Conservation (phyloP, 2,797 vertebrate genomes). For the Microctenopoma steveboyesi region DNA sequence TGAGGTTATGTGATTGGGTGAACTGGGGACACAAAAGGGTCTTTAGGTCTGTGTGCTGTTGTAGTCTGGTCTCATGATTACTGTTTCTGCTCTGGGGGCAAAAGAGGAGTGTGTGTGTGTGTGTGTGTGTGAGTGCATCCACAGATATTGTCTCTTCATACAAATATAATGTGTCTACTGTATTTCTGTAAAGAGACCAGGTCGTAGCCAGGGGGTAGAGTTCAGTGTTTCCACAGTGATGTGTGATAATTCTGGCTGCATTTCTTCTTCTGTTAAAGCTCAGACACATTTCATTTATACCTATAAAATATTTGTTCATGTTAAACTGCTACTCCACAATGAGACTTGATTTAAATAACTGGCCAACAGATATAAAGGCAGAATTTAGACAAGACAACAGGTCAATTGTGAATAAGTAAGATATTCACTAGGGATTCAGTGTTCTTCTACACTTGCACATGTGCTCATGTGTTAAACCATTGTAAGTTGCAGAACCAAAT, state of each 20-base stretch:
- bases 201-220: constrained; percentile 33
- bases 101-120: constrained; percentile 13
- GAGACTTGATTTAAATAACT: neutral
- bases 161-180: constrained; percentile 26
- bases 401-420: no score
- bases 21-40: constrained; percentile 25
- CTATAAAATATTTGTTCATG: constrained; percentile 15
- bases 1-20: constrained; percentile 17
- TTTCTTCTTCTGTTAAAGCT: neutral
- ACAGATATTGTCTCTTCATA: constrained; percentile 26
- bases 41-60: constrained; percentile 11
- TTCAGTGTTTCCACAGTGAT: constrained; percentile 43
- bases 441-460: constrained; percentile 17
- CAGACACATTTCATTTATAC: constrained; percentile 13
- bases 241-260: constrained; percentile 44
- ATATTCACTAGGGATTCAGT: neutral
- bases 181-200: constrained; percentile 30
- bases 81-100: constrained; percentile 19
- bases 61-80: constrained; percentile 43
- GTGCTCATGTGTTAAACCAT: constrained; percentile 27
- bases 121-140: neutral
- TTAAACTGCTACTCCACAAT: constrained; percentile 5
- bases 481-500: constrained; percentile 36
- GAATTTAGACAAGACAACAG: no score
- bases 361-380: neutral